Base-by-base conservation (phyloP, 2,797 vertebrate genomes). In the Enteromius fasciolatus region DNA sequence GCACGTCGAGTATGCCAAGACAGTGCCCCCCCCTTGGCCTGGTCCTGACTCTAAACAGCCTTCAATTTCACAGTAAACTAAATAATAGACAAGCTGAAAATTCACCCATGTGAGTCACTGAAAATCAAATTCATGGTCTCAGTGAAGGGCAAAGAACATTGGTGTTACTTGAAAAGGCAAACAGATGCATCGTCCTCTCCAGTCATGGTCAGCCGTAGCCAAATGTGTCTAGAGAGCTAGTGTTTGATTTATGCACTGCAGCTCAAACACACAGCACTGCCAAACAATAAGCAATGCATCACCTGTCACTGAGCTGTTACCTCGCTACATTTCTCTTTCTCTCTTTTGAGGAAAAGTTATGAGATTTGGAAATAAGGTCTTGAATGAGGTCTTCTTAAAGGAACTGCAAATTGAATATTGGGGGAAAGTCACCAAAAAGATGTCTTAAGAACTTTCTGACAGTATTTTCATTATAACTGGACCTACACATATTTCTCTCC, bases 231-330 rank as follows among this genome's bases (percentile, higher is more conserved):
- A 83, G 86, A 89, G 91, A 90, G 93, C 91, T 91, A 23, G 25
- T 15, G 59, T 28, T 61, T 61, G 59, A 61, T 61, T 61, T 89
- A 94, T 95, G 93, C 94, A 93, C 88, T 91, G 90, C 93, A 94
- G 91, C 91, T 90, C 90, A 85, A 91, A 90, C 91, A 89, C 89
- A 91, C 91, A 61, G 25, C 59, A 15, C 14, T 94, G 94, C 93
- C 94, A 95, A 91, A 92, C 92, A 95, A 94, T 69, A 46, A 93
- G 93, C 94, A 95, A 95, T 94, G 94, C 25, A 61, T 28, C 59
- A 28, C 59, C 25, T 15, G 59, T 28, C 59, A 28, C 92, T 90
- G 83, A 86, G 84, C 87, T 63, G n/a, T 18, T 63, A 20, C 11
- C 8, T 46, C 20, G 67, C 39, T 25, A 44, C 41, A 44, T 17